Evolutionary conservation across 2,113 vertebrate genomes (phyloP).

Genomic region (Alethe diademata): DNA sequence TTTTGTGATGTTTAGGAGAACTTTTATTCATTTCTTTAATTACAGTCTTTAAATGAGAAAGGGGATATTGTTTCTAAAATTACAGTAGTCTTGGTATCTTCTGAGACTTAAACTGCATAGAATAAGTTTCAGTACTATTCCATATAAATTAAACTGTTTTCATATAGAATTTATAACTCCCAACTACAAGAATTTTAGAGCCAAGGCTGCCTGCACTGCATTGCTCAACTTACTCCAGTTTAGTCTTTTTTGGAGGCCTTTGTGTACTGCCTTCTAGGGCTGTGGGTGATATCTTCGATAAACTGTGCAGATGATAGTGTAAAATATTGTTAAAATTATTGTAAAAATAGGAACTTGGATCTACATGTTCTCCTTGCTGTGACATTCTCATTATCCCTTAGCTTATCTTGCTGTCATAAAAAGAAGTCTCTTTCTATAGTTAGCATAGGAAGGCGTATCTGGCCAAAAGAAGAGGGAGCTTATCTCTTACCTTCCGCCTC

Average conservation of each 20-base stretch:
- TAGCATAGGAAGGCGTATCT: background rate
- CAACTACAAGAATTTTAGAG: background rate
- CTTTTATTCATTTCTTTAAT: background rate
- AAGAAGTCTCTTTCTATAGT: background rate
- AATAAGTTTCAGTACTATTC: background rate
- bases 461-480: background rate
- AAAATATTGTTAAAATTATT: background rate
- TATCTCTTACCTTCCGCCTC: background rate
- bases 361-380: constrained; percentile 8
- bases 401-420: constrained; percentile 22
- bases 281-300: background rate
- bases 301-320: background rate
- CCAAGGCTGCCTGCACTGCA: background rate
- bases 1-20: background rate
- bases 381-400: background rate
- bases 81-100: background rate
- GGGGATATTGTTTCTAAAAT: background rate
- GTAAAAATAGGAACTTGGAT: constrained; percentile 21
- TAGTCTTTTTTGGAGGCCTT: background rate
- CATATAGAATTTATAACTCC: background rate
- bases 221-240: background rate
- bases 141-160: constrained; percentile 1
- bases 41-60: background rate
- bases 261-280: background rate
- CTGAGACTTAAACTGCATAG: background rate